Evolutionary conservation across 2,888 invertebrate species (phyloP), one percentile per base, ranked within the genome.

Genomic region (Phorcus lineatus): DNA sequence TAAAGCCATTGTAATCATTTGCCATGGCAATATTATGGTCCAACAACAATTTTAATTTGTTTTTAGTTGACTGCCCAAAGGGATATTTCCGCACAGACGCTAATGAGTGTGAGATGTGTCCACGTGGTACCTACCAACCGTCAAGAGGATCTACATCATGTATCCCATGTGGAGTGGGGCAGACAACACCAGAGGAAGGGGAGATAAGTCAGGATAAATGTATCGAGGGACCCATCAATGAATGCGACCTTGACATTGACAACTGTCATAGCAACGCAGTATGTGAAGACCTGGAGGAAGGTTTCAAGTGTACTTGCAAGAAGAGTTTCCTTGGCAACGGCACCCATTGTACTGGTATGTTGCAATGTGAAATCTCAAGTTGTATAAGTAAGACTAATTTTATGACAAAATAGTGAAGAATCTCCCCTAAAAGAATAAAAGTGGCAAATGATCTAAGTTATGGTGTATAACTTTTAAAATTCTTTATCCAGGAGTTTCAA

Each of bases 101-200:
- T 81, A 86, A 87, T 24, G 54, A 66, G 11, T 91, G 90, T 81
- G 70, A 82, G 22, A 82, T 81, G 16, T 91, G 91, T 81, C 88
- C 86, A 0, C 47, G 80, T 16, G 90, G 89, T 9, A 88, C 85
- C 24, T 90, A 86, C 85, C 89, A 90, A 79, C 83, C 84, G 1
- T 13, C 52, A 11, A 74, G 77, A 22, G 89, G 88, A 9, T 80
- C 84, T 67, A 78, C 82, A 4, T 67, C 54, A 22, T 91, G 91
- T 82, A 79, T 83, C 19, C 83, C 84, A 7, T 91, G 91, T 82
- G 85, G 84, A 13, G 80, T 76, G 28, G 87, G 89, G 11, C 80
- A 83, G 54, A 90, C 88, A 16, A 90, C 90, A 16, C 31, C 79
- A 0, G 53, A 70, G 19, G 67, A 82, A 22, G 90, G 90, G 7